Percentiles rank a stretch among this genome's conserved stretches.
phyloP scores from a whole-genome alignment of 2,797 vertebrate species.

The Ptychadena robeensis region DNA sequence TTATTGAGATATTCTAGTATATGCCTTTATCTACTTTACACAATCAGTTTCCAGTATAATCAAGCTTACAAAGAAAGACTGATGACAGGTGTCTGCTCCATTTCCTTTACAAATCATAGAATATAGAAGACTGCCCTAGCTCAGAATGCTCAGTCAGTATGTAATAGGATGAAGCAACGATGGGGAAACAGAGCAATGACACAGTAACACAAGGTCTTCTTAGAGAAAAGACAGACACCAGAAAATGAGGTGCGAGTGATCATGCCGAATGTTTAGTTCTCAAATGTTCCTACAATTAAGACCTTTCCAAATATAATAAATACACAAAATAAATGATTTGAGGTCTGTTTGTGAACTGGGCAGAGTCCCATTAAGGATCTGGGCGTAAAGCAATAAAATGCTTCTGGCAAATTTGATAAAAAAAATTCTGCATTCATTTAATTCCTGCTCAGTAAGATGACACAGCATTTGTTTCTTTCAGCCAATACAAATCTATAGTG shows the following conservation, averaged over 20 bases:
- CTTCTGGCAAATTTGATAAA: neutral
- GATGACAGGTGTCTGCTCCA: too few species aligned
- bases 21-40: neutral
- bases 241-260: slow-evolving; percentile 8
- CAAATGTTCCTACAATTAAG: slow-evolving; percentile 11
- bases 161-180: neutral
- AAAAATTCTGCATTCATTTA: neutral
- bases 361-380: slow-evolving; percentile 49
- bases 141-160: neutral
- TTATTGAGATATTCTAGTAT: too few species aligned
- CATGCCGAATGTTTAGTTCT: neutral
- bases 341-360: slow-evolving; percentile 33
- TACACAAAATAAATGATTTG: slow-evolving; percentile 21
- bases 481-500: neutral
- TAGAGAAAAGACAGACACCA: slow-evolving; percentile 5
- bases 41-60: neutral
- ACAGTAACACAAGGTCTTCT: neutral
- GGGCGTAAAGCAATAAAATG: neutral
- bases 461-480: neutral
- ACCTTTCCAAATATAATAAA: slow-evolving; percentile 13
- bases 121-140: neutral
- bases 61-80: neutral
- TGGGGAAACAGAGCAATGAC: neutral
- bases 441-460: neutral
- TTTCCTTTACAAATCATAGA: neutral